Evolutionary conservation across 2,113 vertebrate species (phyloP).

Genomic region (Pholis gunnellus): DNA sequence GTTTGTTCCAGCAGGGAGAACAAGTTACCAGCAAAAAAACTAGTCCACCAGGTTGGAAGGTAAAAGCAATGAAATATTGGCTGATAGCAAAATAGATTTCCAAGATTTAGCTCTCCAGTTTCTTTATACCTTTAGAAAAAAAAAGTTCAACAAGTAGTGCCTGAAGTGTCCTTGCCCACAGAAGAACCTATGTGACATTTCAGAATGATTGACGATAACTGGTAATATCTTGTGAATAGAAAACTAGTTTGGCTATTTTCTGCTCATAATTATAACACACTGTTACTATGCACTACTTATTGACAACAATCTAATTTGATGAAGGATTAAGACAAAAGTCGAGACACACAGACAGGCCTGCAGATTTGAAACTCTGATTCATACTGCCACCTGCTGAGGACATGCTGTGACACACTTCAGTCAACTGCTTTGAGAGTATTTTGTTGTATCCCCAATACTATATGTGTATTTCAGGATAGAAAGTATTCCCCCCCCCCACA

Average conservation of each 20-base stretch:
- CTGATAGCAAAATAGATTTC: background rate
- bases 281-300: background rate
- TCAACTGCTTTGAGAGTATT: background rate
- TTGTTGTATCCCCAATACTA: background rate
- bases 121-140: background rate
- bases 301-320: background rate
- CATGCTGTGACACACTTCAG: slow-evolving; percentile 1
- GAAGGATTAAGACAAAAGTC: background rate
- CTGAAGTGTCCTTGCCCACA: background rate
- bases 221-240: background rate
- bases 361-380: background rate
- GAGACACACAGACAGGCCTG: background rate
- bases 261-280: background rate
- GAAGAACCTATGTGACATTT: background rate
- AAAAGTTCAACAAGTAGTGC: background rate
- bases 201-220: background rate
- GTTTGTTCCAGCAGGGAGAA: background rate
- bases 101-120: background rate
- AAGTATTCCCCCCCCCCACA: background rate
- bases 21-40: background rate
- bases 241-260: background rate
- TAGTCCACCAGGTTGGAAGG: background rate
- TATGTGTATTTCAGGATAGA: background rate
- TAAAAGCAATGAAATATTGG: background rate
- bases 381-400: slow-evolving; percentile 67